Base-by-base conservation (phyloP, 2,797 vertebrate species). In the Bovichtus diacanthus region DNA sequence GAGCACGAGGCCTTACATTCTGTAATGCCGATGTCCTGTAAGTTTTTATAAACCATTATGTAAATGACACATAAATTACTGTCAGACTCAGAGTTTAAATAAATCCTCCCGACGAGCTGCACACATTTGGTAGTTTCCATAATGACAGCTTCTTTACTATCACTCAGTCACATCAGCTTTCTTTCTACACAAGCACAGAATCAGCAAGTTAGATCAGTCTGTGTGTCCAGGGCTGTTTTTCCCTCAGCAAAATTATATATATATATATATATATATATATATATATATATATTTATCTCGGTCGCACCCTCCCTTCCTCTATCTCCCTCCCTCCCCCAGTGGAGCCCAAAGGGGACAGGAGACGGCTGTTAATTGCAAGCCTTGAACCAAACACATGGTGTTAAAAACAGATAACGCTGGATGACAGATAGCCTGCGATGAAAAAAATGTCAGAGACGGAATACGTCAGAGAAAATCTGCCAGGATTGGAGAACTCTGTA, bases 361-460 rank as follows among this genome's bases (percentile, higher is more conserved):
- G 85, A 92, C 69, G 71, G 84, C 90, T 84, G 89, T 88, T 93
- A 92, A 95, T 92, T 91, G 84, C 84, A 61, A 82, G 83, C 62
- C 84, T 34, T 51, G 76, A 84, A 69, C 67, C 43, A 67, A 83
- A 82, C 80, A 72, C 74, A 69, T 61, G 77, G 81, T 74, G 85
- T 83, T 88, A 76, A 84, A 81, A 87, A 77, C 68, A 84, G 85
- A 92, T 82, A 86, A 79, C 2, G 19, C 78, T 43, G 76, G 47
- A 53, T 86, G 84, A 88, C 79, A 82, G 74, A 86, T 9, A 47
- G 80, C 38, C 67, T 18, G 69, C 36, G 27, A 77, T 73, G 58
- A 81, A 80, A 80, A 69, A 62, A 60, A 76, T 65, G 69, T 56
- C 59, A 62, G 68, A 55, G 51, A 59, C 23, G 4, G 6, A 82